Evolutionary conservation across 2,888 invertebrate genomes (phyloP), one percentile per base, ranked within the genome.

Genomic region (Xanthorhoe spadicearia): DNA sequence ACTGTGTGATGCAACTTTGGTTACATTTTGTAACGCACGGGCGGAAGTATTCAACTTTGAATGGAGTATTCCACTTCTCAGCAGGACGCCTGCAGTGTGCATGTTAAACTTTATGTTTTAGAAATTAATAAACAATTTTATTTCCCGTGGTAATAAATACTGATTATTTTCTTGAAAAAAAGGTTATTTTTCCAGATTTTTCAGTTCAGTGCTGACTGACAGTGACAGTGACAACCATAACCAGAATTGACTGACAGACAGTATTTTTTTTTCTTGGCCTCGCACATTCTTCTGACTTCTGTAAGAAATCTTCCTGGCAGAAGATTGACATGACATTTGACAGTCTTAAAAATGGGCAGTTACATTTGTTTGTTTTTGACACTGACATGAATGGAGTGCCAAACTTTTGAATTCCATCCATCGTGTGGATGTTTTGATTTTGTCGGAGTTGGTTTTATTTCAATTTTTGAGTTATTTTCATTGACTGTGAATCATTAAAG

Each of bases 161-260:
- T 49, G 63, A 51, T 32, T 53, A 72, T 68, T 75, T 68, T 66
- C 66, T 63, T 13, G 50, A 53, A 61, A 74, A 70, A 72, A 72
- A 88, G 90, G 90, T 92, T 91, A 90, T 84, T 81, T 85, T 90
- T 91, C 88, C 86, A 90, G 90, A 90, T 83, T 82, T 77, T 87
- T 90, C 87, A 89, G 80, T 50, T n/a, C 43, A 23, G n/a, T 10
- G 2, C 9, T 38, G 48, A 35, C 32, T 32, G n/a, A 43, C 46
- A 15, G 46, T 10, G n/a, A 23, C 23, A 3, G 23, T 23, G 23
- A 23, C 23, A 3, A 4, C 23, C 4, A 4, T 23, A 4, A 3
- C 2, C 4, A 23, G 4, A n/a, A 5, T 2, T 8, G n/a, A 10
- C 43, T 13, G n/a, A 43, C 43, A 2, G 13, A 43, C 43, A 13